Evolutionary conservation across 23 tunicate genomes (phyloP).

Genomic region (Trididemnum miniatum): DNA sequence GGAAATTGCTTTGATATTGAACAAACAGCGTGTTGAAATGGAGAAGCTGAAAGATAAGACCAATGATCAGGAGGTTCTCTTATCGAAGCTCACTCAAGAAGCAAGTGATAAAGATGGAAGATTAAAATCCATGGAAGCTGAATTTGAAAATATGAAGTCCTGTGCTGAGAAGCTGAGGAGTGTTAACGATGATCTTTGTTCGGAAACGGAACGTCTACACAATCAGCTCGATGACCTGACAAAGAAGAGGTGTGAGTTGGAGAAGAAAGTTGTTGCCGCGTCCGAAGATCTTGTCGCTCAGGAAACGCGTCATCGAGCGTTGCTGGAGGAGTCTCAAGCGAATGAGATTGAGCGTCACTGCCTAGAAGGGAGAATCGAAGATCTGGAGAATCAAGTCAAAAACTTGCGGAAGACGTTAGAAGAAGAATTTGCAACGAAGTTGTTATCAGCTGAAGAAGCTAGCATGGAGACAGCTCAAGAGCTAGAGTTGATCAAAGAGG

Average conservation of each 20-base stretch:
- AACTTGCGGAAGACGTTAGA: conserved; percentile 1
- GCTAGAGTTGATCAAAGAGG: no score
- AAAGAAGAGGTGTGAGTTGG: background rate
- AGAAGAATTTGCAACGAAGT: background rate
- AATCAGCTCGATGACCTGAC: conserved; percentile 17
- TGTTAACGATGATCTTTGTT: background rate
- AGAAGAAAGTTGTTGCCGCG: background rate
- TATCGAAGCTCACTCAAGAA: background rate
- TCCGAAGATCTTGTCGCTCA: background rate
- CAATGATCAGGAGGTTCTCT: conserved; percentile 15
- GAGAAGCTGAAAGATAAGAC: conserved; percentile 4
- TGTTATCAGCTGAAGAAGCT: background rate
- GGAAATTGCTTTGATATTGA: background rate
- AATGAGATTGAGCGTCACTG: conserved; percentile 25
- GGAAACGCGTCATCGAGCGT: conserved; percentile 26
- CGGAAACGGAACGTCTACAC: background rate
- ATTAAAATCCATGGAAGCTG: background rate
- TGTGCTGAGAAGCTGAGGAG: background rate
- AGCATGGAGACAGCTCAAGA: background rate
- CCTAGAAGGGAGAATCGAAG: conserved; percentile 54
- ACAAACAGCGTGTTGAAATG: conserved; percentile 9
- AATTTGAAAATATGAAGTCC: background rate
- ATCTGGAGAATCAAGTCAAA: conserved; percentile 42
- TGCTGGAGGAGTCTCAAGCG: conserved; percentile 16
- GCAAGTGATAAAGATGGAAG: background rate